Conservation (phyloP, 2,113 vertebrate species). For the Onychostruthus taczanowskii region DNA sequence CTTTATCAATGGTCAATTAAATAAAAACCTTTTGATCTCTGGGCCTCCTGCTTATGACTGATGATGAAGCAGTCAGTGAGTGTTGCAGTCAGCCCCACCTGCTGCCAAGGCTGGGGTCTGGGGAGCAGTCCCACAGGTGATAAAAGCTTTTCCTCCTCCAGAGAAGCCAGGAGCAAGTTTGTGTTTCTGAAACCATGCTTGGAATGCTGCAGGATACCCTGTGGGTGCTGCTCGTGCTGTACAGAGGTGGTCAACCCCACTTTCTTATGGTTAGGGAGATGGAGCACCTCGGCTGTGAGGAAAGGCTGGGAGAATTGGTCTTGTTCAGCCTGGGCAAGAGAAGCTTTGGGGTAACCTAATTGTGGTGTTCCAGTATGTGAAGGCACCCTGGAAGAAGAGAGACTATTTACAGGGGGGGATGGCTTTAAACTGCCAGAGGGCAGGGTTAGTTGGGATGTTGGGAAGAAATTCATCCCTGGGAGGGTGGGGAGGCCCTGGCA, state of each 20-base stretch:
- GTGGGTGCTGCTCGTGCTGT: not conserved
- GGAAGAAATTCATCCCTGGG: accelerated
- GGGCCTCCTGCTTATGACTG: not conserved
- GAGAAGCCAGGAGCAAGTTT: not conserved
- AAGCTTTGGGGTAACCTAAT: no score
- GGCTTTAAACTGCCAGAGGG: not conserved
- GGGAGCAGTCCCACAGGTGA: not conserved
- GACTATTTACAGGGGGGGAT: not conserved
- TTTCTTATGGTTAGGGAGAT: not conserved
- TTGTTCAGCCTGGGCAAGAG: not conserved
- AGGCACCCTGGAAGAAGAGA: not conserved
- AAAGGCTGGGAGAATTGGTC: not conserved
- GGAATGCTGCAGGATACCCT: not conserved
- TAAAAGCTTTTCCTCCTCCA: not conserved
- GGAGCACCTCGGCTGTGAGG: not conserved
- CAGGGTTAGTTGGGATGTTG: not conserved
- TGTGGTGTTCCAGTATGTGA: accelerated
- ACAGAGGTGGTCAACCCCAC: accelerated
- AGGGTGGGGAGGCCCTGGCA: not conserved
- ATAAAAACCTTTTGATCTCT: not conserved
- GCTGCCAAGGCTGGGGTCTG: not conserved
- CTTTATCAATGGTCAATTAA: not conserved
- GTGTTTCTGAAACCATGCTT: not conserved
- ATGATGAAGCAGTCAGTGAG: not conserved
- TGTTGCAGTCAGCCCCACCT: not conserved